Evolutionary conservation across 2,797 vertebrate genomes (phyloP).

Genomic region (Buphagus erythrorhynchus): DNA sequence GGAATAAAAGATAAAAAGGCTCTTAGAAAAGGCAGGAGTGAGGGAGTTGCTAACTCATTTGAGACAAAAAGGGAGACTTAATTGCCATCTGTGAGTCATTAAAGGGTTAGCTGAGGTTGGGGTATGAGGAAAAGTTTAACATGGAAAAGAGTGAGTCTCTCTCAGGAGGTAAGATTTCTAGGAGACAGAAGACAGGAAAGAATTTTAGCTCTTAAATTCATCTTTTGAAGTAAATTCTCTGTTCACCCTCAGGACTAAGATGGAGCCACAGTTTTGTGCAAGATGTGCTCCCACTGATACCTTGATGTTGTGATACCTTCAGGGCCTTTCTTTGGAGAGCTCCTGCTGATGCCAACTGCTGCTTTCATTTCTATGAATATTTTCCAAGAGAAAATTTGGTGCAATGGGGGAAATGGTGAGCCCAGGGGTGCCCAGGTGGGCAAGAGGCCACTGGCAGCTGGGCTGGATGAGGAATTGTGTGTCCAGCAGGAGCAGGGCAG

Average conservation of each 20-base stretch:
- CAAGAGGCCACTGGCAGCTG: not conserved
- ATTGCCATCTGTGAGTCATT: constrained; percentile 41
- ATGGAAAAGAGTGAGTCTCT: not conserved
- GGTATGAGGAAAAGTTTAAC: not conserved
- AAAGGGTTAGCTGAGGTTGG: constrained; percentile 22
- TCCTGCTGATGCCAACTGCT: not conserved
- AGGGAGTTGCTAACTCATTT: constrained; percentile 40
- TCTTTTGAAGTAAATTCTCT: not conserved
- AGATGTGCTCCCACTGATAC: not conserved
- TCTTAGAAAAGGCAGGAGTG: constrained; percentile 31
- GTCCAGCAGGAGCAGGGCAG: not conserved
- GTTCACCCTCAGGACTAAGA: not conserved
- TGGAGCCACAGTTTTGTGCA: not conserved
- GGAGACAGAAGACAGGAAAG: not conserved
- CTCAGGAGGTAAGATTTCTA: not conserved
- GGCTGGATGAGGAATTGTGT: not conserved
- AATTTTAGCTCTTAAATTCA: not conserved
- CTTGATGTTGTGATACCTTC: not conserved
- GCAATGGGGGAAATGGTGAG: not conserved
- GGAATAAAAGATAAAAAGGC: constrained; percentile 22
- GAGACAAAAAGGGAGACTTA: constrained; percentile 25
- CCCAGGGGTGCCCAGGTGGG: not conserved
- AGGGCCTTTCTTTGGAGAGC: not conserved
- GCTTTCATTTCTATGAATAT: not conserved
- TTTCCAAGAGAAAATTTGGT: not conserved